phyloP scores from a whole-genome alignment of 1,140 invertebrate species.

The Rhyacophila brunnea region DNA sequence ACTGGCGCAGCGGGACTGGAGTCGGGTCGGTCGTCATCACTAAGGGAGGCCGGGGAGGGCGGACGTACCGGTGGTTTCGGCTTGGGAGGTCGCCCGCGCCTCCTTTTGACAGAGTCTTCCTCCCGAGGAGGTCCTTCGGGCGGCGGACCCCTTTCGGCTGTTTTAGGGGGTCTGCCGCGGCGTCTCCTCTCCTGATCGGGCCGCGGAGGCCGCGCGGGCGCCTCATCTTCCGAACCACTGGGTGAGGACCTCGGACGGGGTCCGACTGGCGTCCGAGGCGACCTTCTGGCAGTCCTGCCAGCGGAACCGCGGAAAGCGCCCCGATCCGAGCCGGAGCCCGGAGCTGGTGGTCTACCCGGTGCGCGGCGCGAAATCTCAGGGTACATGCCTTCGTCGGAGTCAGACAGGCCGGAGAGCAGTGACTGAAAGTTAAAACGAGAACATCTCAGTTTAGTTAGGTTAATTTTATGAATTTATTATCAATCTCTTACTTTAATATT shows the following conservation, averaged over 20 bases:
- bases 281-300: constrained; percentile 6
- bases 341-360: neutral
- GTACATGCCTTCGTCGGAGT: constrained; percentile 19
- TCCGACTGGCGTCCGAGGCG: constrained; percentile 16
- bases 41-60: constrained; percentile 41
- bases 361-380: neutral
- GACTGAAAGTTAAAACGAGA: constrained; percentile 15
- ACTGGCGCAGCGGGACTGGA: constrained; percentile 26
- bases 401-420: constrained; percentile 21
- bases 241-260: constrained; percentile 27
- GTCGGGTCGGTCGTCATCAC: constrained; percentile 46
- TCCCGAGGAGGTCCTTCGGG: constrained; percentile 10
- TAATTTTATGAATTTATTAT: too few relatives aligned
- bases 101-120: constrained; percentile 27
- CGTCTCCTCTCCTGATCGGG: constrained; percentile 16
- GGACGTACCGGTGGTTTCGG: constrained; percentile 38
- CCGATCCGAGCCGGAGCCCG: constrained; percentile 9
- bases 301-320: neutral
- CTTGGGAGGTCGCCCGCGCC: constrained; percentile 45
- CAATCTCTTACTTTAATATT: too few relatives aligned
- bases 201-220: constrained; percentile 16
- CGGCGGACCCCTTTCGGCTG: neutral
- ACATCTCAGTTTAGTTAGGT: too few relatives aligned
- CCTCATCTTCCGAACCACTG: constrained; percentile 28
- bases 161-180: constrained; percentile 16